Evolutionary conservation across 2,888 invertebrate genomes (phyloP), one percentile per base, ranked within the genome.

Genomic region (Bursaphelenchus okinawaensis): DNA sequence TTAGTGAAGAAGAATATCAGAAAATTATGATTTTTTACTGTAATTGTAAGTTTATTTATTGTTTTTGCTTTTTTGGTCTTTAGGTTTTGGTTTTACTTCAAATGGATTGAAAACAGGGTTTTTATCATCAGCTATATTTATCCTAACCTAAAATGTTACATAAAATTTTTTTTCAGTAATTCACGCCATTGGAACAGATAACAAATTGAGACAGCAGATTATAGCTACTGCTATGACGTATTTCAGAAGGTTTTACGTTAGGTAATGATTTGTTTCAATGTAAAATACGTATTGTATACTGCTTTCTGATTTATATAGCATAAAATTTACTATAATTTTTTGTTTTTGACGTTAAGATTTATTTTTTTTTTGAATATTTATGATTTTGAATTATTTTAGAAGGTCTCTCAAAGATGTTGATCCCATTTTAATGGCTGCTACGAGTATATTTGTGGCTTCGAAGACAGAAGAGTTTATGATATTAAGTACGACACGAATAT

Each of bases 171-270:
- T 85, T 86, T 65, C 82, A 90, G 90, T 90, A 73, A 90, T 91
- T 75, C 90, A 91, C 84, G 89, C 92, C 55, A 85, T 98, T 40
- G 96, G 96, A 16, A 95, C 96, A 83, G 92, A 22, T 57, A 52
- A 22, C 6, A 57, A 57, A 23, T n/a, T 23, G 58, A 87, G 94
- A 16, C 96, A 98, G 82, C 96, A 98, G 87, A 96, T 98, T 0
- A 95, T 98, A 78, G 96, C 96, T 1, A 96, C 96, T 7, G 96
- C 95, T 0, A 95, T 94, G n/a, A 93, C 96, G 2, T 98, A 95
- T 84, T 95, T 98, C 82, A 94, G 94, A 85, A 87, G 96, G 70
- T 98, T 96, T 85, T 98, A 96, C 85, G 91, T 85, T 6, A 83
- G 84, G 84, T n/a, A 19, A 29, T 4, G 20, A 1, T 23, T 23